Evolutionary conservation across 2,888 invertebrate genomes (phyloP), one percentile per base, ranked within the genome.

Genomic region (Pyrrhia umbra): DNA sequence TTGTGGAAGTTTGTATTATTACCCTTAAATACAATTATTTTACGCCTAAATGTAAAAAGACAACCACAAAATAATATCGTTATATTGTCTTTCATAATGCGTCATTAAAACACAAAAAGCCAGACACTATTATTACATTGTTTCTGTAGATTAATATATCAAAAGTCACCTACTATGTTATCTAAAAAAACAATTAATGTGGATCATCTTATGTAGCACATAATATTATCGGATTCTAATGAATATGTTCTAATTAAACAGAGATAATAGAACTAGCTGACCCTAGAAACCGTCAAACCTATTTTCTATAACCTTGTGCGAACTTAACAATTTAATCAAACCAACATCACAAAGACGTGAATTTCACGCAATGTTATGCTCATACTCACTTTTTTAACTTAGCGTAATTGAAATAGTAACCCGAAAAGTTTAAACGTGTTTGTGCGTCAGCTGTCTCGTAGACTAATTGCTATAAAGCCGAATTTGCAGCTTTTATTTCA

Each of bases 101-200:
- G 43, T 8, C 27, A 61, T 42, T 42, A n/a, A 18, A 50, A 40
- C 5, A 73, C 42, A 57, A 65, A 39, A 55, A 58, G 18, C 21
- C 40, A 58, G 61, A 67, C 37, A 21, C 18, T 77, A 58, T 73
- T 73, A 45, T 25, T 2, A 46, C 27, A 57, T 51, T 61, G 20
- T 74, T 51, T 30, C 21, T 30, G 6, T 6, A 66, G 16, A 73
- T 49, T 40, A 58, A 57, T 50, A 18, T 57, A 50, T 43, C 67
- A 46, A 65, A 59, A 60, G 25, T 49, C 39, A 16, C 1, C 18
- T n/a, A 43, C 9, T 0, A 49, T 25, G 47, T 49, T 62, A 62
- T 45, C 49, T 30, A 57, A 52, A 61, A 72, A 37, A 62, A 55
- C 55, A 73, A 75, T 40, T 46, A 58, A 60, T 73, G 21, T 57